phyloP scores from a whole-genome alignment of 2,113 vertebrate genomes.

The Prolemur simus region DNA sequence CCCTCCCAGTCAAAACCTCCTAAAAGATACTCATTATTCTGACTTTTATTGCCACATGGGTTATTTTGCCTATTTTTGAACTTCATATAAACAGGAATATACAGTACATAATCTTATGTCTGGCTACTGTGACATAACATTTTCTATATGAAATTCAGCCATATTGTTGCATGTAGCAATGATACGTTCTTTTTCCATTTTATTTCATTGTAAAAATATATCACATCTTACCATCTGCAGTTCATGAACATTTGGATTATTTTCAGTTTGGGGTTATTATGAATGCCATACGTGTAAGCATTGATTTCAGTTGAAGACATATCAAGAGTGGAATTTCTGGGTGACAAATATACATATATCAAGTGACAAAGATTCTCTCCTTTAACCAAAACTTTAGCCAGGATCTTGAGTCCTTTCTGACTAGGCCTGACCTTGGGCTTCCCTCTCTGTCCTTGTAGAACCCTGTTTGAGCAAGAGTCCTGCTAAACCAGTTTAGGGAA shows the following conservation, averaged over 20 bases:
- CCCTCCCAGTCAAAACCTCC: neutral
- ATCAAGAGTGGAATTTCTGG: neutral
- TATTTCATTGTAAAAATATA: neutral
- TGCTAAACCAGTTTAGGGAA: neutral
- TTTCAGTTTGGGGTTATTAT: neutral
- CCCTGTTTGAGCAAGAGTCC: neutral
- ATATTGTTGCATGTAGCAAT: neutral
- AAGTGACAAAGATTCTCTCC: neutral
- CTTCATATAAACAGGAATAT: neutral
- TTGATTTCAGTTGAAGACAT: neutral
- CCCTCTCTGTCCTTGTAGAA: neutral
- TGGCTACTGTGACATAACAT: neutral
- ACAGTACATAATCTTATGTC: neutral
- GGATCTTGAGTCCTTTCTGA: neutral
- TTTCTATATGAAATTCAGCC: neutral
- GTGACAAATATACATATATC: neutral
- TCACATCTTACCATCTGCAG: neutral
- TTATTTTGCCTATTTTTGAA: neutral
- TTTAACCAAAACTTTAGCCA: neutral
- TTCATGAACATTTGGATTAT: neutral
- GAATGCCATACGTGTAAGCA: neutral
- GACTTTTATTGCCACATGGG: neutral
- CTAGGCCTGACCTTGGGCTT: neutral
- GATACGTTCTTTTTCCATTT: neutral
- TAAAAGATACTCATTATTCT: neutral